These are phyloP conservation scores for Tinamus guttatus DNA, from an alignment of 2,113 vertebrate genomes.

Conservation along the genomic window DNA sequence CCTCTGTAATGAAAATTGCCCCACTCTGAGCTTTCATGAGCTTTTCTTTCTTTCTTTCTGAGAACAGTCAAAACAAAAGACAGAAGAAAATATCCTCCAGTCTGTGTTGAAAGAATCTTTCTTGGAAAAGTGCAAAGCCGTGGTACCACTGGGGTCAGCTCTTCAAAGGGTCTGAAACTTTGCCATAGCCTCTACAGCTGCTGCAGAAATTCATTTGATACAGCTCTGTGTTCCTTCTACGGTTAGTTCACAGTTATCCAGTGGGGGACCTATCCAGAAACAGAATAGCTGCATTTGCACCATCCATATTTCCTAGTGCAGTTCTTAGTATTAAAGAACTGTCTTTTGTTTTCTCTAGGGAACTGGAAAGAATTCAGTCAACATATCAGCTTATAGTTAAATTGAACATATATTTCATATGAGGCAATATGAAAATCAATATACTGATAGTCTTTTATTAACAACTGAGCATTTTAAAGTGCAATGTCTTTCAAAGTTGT, in stretches of 20 bases:
- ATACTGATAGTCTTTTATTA: slow-evolving; percentile 23
- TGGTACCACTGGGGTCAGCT: neutral
- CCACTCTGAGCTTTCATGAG: slow-evolving; percentile 22
- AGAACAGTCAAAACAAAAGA: slow-evolving; percentile 42
- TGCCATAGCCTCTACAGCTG: slow-evolving; percentile 22
- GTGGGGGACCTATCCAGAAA: slow-evolving; percentile 8
- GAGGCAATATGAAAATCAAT: slow-evolving; percentile 33
- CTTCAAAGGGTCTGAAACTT: slow-evolving; percentile 19
- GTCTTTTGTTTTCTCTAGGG: neutral
- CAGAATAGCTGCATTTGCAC: neutral
- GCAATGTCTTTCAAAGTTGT: neutral
- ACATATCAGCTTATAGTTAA: neutral
- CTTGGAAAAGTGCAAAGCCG: slow-evolving; percentile 7
- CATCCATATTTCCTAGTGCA: neutral
- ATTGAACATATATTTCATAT: neutral
- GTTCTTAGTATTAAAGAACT: neutral
- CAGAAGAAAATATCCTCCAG: neutral
- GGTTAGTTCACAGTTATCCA: slow-evolving; percentile 9
- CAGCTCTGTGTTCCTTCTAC: neutral
- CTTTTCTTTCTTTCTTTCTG: neutral
- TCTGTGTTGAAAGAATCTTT: slow-evolving; percentile 1
- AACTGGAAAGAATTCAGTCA: neutral
- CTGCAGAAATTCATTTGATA: slow-evolving; percentile 27
- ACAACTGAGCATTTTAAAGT: slow-evolving; percentile 39
- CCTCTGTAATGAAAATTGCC: slow-evolving; percentile 44